Percentiles rank a stretch among this genome's conserved stretches.
phyloP scores from a whole-genome alignment of 2,888 invertebrate genomes.

The Drosophila antonietae region DNA sequence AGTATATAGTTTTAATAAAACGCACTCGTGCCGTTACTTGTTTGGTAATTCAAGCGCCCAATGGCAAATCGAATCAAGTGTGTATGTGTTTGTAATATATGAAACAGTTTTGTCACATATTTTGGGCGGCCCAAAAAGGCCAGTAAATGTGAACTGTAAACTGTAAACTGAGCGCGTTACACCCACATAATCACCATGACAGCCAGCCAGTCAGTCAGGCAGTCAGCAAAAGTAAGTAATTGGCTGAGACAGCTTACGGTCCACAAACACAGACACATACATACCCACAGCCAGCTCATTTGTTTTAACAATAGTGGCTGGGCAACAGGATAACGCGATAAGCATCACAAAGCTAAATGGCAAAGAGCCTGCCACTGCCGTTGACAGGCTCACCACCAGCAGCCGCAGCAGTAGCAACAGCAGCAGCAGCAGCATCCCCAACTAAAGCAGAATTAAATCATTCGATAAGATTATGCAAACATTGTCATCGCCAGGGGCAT shows the following conservation, averaged over 20 bases:
- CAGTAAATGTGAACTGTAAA: not conserved
- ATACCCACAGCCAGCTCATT: constrained; percentile 48
- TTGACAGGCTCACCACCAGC: constrained; percentile 27
- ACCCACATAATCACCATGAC: constrained; percentile 40
- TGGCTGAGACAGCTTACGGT: constrained; percentile 31
- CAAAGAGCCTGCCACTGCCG: constrained; percentile 21
- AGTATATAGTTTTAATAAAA: constrained; percentile 42
- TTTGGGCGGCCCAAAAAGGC: constrained; percentile 5
- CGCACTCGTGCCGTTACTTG: constrained; percentile 33
- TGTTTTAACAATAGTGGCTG: constrained; percentile 45
- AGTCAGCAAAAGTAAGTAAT: constrained; percentile 30
- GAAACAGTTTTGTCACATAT: constrained; percentile 25
- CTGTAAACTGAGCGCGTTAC: constrained; percentile 11
- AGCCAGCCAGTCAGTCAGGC: constrained; percentile 15
- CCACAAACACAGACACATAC: constrained; percentile 7
- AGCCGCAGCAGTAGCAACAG: constrained; percentile 24
- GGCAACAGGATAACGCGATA: constrained; percentile 51
- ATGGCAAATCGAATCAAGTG: constrained; percentile 48
- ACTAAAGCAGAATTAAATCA: constrained; percentile 68
- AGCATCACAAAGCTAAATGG: constrained; percentile 55
- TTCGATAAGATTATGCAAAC: constrained; percentile 78
- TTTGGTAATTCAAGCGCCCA: constrained; percentile 29
- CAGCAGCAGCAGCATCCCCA: constrained; percentile 21
- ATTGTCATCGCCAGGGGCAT: constrained; percentile 49
- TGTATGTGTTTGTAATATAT: constrained; percentile 4